Evolutionary conservation across 2,888 invertebrate species (phyloP), one percentile per base, ranked within the genome.

Genomic region (Steinernema carpocapsae): DNA sequence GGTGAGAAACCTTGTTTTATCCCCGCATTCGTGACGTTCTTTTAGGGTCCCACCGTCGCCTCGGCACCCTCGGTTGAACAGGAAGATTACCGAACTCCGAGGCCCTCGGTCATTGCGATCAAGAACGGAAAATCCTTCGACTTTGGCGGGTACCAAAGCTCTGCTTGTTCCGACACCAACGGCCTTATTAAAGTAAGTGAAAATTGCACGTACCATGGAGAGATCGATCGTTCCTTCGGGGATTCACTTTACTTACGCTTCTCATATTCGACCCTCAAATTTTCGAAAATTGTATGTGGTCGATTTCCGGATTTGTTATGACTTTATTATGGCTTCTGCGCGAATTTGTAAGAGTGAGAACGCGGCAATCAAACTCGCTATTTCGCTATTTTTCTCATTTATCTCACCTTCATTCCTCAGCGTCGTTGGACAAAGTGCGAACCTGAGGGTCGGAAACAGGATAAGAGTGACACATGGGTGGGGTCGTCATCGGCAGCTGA

Each of bases 1-100:
- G 70, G 81, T 82, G 59, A 77, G 70, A 14, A 12, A 43, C 43
- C 43, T 43, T 7, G 14, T 14, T 43, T 43, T 14, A 43, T 7
- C 43, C 43, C 43, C 43, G 43, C 43, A n/a, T n/a, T n/a, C 43
- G 43, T 14, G 10, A 43, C 7, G 10, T 14, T 43, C 43, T 74
- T 80, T n/a, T 72, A 86, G 86, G 85, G 86, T 2, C 85, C 86
- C 0, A 86, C 86, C 12, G 84, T 86, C 24, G 86, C 85, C 2
- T 86, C 86, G 3, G 86, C 86, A 7, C 86, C 86, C 3, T 85
- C 85, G 1, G 86, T 86, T 0, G 86, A 86, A 59, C 86, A 85
- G 74, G 86, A 87, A 72, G 86, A 87, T 76, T 86, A 87, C 76
- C 81, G 86, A 24, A 86, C 86, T 22, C 86, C 86, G 12, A 76